Base-by-base conservation (phyloP, 2,797 vertebrate genomes). In the Mionectes olivaceus region DNA sequence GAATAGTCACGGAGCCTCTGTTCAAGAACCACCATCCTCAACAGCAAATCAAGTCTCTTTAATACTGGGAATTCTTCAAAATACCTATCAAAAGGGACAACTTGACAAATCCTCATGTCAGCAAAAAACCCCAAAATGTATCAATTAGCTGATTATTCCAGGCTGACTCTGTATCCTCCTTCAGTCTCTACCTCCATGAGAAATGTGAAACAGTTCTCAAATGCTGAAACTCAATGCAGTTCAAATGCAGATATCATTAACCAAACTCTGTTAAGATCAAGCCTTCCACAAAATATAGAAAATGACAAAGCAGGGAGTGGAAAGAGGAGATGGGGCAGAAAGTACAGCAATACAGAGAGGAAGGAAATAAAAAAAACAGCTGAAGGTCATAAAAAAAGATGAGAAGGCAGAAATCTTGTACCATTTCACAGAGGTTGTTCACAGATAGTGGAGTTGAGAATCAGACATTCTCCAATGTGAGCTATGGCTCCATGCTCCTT, bases 301-400 rank as follows among this genome's bases (percentile, higher is more conserved):
- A 76, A 82, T 6, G 0, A 81, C 32, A n/a, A 61, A 89, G 33
- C 10, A 83, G 7, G 6, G 22, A 77, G 22, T 10, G 3, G 21
- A 75, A 81, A 23, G 8, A 56, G 6, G 10, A 73, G 21, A 83
- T 8, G 5, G 8, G 11, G 9, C 50, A 89, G 28, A 22, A 19
- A 43, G 18, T 1, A 13, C 8, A 67, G 32, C 1, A 0, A 37
- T 25, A 41, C 7, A 23, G 7, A 53, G 24, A 87, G 10, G 19
- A 71, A 41, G 10, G 21, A 55, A 14, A 3, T 10, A 13, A 9
- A 59, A 39, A 32, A 63, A 80, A 35, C 56, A 86, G 19, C 49
- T 83, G 27, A 56, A 68, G 30, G 18, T 69, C 21, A 57, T 13
- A 10, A 83, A 83, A 41, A 14, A 57, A 53, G 28, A 70, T 1